Conservation (phyloP, 1,140 invertebrate genomes). For the Batillaria attramentaria region DNA sequence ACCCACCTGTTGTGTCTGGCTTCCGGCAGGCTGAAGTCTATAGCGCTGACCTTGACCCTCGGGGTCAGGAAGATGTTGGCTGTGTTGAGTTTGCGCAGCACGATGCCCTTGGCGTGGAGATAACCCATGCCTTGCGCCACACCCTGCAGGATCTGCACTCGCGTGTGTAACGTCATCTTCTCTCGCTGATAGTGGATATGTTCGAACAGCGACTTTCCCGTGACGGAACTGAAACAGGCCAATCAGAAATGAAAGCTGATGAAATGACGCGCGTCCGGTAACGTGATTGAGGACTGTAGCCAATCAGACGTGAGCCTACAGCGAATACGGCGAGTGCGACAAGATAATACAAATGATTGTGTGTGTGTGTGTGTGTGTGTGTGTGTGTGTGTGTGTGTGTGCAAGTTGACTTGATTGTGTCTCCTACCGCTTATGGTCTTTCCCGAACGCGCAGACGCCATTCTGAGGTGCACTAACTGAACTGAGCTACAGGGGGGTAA, state of each 20-base stretch:
- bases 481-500: too few species aligned
- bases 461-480: too few species aligned
- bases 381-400: neutral
- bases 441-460: too few species aligned
- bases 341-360: neutral
- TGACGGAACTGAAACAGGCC: slow-evolving; percentile 57
- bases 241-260: neutral
- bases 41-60: slow-evolving; percentile 72
- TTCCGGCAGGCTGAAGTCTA: slow-evolving; percentile 71
- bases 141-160: slow-evolving; percentile 67
- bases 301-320: neutral
- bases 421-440: too few species aligned
- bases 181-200: slow-evolving; percentile 63
- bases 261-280: neutral
- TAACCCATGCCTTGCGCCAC: slow-evolving; percentile 73
- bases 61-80: slow-evolving; percentile 73
- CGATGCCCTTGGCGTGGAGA: slow-evolving; percentile 73
- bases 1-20: slow-evolving; percentile 53
- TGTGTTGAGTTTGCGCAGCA: slow-evolving; percentile 71
- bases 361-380: neutral
- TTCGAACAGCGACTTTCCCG: slow-evolving; percentile 70
- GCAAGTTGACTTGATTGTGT: neutral
- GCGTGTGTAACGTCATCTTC: slow-evolving; percentile 59
- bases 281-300: neutral
- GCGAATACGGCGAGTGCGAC: neutral